phyloP scores from a whole-genome alignment of 2,113 vertebrate genomes.

The Sebastes schlegelii region DNA sequence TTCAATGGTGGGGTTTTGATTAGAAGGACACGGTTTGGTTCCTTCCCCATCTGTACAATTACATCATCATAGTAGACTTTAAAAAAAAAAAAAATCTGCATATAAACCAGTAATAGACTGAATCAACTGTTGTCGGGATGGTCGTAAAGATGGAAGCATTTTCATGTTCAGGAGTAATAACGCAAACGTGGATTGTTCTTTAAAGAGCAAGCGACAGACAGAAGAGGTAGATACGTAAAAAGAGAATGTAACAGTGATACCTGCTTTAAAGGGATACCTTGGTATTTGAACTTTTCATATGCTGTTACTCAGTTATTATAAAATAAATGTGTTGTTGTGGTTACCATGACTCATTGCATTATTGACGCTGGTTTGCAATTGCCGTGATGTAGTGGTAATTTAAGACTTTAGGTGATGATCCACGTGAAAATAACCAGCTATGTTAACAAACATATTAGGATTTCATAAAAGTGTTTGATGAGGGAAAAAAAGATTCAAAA shows the following conservation, averaged over 20 bases:
- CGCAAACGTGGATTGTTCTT: not conserved
- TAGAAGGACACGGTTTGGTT: not conserved
- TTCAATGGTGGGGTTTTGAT: not conserved
- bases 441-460: not conserved
- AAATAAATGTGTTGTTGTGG: not conserved
- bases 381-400: not conserved
- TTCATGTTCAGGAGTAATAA: not conserved
- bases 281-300: not conserved
- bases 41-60: not conserved
- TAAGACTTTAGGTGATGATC: not conserved
- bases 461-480: not conserved
- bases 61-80: not conserved
- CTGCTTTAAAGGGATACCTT: slow-evolving; percentile 12
- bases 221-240: slow-evolving; percentile 62
- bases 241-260: slow-evolving; percentile 10
- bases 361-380: not conserved
- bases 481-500: not conserved
- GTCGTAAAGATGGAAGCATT: slow-evolving; percentile 2
- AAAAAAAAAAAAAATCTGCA: not conserved
- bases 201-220: not conserved
- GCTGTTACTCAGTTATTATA: not conserved
- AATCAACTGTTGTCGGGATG: not conserved
- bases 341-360: not conserved
- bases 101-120: not conserved
- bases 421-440: not conserved